Conservation (phyloP, 2,113 vertebrate species). For the Pao palembangensis region DNA sequence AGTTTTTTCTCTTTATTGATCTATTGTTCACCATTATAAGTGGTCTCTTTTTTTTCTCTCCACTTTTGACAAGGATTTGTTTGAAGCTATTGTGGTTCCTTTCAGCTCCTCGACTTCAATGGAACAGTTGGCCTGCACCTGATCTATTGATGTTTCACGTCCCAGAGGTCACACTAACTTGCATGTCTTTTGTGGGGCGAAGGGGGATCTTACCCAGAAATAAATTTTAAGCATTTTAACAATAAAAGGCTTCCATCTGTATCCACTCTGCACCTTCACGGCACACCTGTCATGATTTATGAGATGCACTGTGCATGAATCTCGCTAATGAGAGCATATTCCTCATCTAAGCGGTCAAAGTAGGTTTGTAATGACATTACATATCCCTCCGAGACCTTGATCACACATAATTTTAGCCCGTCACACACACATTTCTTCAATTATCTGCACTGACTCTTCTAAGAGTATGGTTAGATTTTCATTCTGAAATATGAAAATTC, state of each 20-base stretch:
- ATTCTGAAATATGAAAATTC: constrained; percentile 40
- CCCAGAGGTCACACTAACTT: constrained; percentile 46
- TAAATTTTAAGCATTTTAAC: constrained; percentile 28
- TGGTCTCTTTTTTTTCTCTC: constrained; percentile 31
- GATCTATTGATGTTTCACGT: constrained; percentile 59
- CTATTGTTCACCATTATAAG: constrained; percentile 52
- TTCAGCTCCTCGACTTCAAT: constrained; percentile 42
- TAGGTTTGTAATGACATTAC: constrained; percentile 25
- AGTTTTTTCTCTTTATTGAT: constrained; percentile 55
- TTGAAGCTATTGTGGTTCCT: constrained; percentile 55
- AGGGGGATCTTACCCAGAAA: constrained; percentile 42
- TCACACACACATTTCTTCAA: constrained; percentile 39
- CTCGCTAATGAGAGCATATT: constrained; percentile 4
- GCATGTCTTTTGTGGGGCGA: too few species aligned
- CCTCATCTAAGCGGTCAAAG: constrained; percentile 48
- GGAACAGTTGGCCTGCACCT: constrained; percentile 53
- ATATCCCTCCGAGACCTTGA: constrained; percentile 44
- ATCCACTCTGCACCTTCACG: constrained; percentile 10
- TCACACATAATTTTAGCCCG: constrained; percentile 40
- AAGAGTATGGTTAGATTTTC: constrained; percentile 10
- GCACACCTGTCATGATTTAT: constrained; percentile 19
- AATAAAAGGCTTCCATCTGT: constrained; percentile 40
- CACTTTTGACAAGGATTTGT: constrained; percentile 39
- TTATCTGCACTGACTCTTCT: constrained; percentile 31
- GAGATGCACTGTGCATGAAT: constrained; percentile 20